These are phyloP conservation scores for Anarrhichthys ocellatus DNA, from an alignment of 2,113 vertebrate genomes.

Conservation along the genomic window DNA sequence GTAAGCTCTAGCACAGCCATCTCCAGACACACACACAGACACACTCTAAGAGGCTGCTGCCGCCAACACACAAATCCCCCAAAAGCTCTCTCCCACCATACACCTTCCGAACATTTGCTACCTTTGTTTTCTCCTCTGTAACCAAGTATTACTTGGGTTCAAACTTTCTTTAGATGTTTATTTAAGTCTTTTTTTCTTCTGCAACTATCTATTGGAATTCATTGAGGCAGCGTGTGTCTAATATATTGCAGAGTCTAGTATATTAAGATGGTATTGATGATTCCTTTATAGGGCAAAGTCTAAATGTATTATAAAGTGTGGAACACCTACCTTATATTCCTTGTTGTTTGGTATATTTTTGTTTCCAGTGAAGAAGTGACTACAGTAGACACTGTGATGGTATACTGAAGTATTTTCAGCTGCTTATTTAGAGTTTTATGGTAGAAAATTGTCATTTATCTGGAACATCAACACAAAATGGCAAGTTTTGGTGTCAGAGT, in stretches of 20 bases:
- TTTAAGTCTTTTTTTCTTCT: constrained; percentile 2
- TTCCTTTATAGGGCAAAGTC: background rate
- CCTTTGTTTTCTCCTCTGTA: constrained; percentile 55
- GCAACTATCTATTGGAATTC: background rate
- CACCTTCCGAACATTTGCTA: constrained; percentile 53
- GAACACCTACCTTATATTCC: background rate
- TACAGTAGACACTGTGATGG: background rate
- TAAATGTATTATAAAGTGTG: background rate
- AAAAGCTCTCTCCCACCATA: constrained; percentile 33
- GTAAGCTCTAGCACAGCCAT: constrained; percentile 77
- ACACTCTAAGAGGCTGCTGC: constrained; percentile 41
- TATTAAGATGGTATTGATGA: constrained; percentile 13
- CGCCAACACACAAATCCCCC: constrained; percentile 45
- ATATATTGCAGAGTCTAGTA: background rate
- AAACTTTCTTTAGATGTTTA: constrained; percentile 28
- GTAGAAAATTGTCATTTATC: constrained; percentile 1
- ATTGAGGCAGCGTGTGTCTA: background rate
- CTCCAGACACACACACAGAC: constrained; percentile 44
- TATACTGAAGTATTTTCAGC: background rate
- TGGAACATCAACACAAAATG: constrained; percentile 2
- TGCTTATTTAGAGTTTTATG: background rate
- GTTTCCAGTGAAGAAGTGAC: background rate
- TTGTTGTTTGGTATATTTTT: background rate
- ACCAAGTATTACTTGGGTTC: constrained; percentile 39
- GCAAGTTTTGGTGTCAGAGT: background rate